Conservation (phyloP, 2,113 vertebrate genomes). For the Saguinus imperator region DNA sequence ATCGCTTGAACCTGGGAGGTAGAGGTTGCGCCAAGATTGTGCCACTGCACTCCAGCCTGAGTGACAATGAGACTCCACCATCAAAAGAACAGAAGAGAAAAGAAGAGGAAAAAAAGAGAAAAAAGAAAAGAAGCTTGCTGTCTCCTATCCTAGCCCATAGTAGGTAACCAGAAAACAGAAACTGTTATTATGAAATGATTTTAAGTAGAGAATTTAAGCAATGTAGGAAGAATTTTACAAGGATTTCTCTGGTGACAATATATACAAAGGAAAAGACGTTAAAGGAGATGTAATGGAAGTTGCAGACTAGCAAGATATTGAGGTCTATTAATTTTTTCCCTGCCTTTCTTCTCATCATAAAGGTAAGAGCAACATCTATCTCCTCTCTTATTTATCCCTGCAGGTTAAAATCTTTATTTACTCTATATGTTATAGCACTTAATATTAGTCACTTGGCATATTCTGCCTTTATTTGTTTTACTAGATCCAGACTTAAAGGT, state of each 20-base stretch:
- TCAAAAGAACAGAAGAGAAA: no score
- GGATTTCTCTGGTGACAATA: neutral
- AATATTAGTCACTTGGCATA: conserved; percentile 5
- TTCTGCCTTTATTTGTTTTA: conserved; percentile 29
- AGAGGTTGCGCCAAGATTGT: no score
- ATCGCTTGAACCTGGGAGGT: no score
- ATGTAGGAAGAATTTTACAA: neutral
- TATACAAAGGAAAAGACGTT: neutral
- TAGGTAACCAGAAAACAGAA: neutral
- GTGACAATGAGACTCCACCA: no score
- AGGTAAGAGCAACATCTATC: neutral
- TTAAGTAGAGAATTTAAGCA: conserved; percentile 28
- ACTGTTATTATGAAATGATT: conserved; percentile 23
- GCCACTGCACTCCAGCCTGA: no score
- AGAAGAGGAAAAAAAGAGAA: no score
- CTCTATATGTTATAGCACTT: neutral
- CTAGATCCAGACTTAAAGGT: neutral
- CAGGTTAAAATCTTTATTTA: neutral
- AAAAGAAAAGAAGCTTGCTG: neutral
- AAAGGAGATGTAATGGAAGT: neutral
- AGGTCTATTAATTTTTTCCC: neutral
- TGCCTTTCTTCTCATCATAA: conserved; percentile 12
- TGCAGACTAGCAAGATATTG: neutral
- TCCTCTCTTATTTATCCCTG: neutral
- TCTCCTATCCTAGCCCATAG: neutral